These are phyloP conservation scores for Ctenopoma multispine DNA, from an alignment of 2,797 vertebrate genomes.

Conservation along the genomic window DNA sequence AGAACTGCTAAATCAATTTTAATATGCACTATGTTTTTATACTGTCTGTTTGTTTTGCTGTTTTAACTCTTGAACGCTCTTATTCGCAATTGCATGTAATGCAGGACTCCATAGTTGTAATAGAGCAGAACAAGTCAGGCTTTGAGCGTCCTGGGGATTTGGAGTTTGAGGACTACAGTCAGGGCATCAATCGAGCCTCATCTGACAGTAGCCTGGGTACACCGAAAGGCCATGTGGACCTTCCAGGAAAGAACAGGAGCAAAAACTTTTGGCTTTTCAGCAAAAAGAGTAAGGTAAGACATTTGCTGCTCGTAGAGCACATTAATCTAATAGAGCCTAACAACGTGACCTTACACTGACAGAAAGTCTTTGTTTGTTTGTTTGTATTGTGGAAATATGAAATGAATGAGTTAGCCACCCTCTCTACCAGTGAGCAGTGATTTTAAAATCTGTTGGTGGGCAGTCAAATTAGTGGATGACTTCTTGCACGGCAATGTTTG, in stretches of 20 bases:
- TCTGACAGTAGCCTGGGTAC: slow-evolving; percentile 91
- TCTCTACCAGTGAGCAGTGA: background rate
- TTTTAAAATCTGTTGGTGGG: slow-evolving; percentile 10
- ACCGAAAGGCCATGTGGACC: slow-evolving; percentile 86
- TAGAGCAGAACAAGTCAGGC: slow-evolving; percentile 92
- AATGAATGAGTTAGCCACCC: background rate
- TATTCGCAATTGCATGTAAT: slow-evolving; percentile 17
- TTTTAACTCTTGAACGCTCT: slow-evolving; percentile 26
- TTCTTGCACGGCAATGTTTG: slow-evolving; percentile 17
- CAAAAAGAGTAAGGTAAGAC: slow-evolving; percentile 91
- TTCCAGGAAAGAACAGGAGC: slow-evolving; percentile 84
- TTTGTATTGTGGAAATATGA: background rate
- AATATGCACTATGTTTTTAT: slow-evolving; percentile 9
- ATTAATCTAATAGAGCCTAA: background rate
- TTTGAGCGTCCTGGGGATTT: slow-evolving; percentile 90
- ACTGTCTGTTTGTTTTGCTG: slow-evolving; percentile 16
- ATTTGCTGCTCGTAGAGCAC: background rate
- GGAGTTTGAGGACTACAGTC: slow-evolving; percentile 94
- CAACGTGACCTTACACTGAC: background rate
- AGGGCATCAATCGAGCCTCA: slow-evolving; percentile 89
- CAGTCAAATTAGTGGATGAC: slow-evolving; percentile 29
- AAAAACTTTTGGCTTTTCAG: slow-evolving; percentile 92
- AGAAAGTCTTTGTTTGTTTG: background rate
- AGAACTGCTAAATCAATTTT: slow-evolving; percentile 22
- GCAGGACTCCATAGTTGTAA: slow-evolving; percentile 89